These are phyloP conservation scores for Sesamia nonagrioides DNA, from an alignment of 1,140 invertebrate genomes.

Conservation along the genomic window DNA sequence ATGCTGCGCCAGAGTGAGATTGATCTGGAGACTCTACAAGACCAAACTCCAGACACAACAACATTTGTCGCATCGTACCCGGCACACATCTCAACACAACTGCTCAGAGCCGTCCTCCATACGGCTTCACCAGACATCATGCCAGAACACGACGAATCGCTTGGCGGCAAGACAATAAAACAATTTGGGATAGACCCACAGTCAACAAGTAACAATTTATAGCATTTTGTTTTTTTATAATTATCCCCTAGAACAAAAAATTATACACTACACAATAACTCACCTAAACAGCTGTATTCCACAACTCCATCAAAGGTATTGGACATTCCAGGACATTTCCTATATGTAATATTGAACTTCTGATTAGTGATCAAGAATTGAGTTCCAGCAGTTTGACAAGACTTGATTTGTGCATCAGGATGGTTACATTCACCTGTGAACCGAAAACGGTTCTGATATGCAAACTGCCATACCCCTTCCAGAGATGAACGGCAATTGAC, in stretches of 20 bases:
- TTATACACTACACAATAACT: slow-evolving; percentile 45
- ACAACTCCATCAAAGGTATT: slow-evolving; percentile 97
- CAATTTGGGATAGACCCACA: too few relatives aligned
- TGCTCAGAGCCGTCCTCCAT: too few relatives aligned
- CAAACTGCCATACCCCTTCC: slow-evolving; percentile 98
- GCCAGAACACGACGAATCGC: too few relatives aligned
- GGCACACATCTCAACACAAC: too few relatives aligned
- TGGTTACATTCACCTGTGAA: slow-evolving; percentile 97
- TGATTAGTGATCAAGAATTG: slow-evolving; percentile 99
- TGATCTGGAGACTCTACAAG: too few relatives aligned
- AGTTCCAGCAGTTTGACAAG: slow-evolving; percentile 98
- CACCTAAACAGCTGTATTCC: slow-evolving; percentile 96
- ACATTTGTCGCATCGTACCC: too few relatives aligned
- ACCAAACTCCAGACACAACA: too few relatives aligned
- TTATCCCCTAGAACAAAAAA: background rate
- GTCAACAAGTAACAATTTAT: background rate
- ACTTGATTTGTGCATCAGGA: slow-evolving; percentile 95
- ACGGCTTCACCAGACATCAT: too few relatives aligned
- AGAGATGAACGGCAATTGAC: slow-evolving; percentile 97
- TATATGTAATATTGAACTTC: slow-evolving; percentile 98
- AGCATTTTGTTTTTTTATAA: too few relatives aligned
- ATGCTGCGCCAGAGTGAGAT: too few relatives aligned
- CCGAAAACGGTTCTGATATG: slow-evolving; percentile 96
- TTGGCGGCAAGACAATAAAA: too few relatives aligned
- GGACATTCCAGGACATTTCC: slow-evolving; percentile 93